These are phyloP conservation scores for Ptychadena robeensis DNA, from an alignment of 2,797 vertebrate genomes.

Conservation along the genomic window DNA sequence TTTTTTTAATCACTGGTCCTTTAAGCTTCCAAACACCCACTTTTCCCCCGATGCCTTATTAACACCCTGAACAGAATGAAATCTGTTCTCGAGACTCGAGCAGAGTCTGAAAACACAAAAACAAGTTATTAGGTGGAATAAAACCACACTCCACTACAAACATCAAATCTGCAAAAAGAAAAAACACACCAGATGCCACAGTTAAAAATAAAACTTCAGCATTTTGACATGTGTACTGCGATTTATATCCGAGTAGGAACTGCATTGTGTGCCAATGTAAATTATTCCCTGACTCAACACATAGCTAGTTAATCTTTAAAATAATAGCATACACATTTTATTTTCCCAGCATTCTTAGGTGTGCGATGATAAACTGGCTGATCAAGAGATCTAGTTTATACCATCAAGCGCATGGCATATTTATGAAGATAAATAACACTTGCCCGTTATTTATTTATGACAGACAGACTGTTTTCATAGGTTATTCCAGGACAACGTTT, in stretches of 20 bases:
- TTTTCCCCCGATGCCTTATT: slow-evolving; percentile 21
- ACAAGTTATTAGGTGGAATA: slow-evolving; percentile 46
- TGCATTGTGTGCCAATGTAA: slow-evolving; percentile 52
- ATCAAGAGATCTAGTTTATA: slow-evolving; percentile 43
- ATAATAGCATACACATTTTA: slow-evolving; percentile 49
- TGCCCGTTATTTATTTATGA: slow-evolving; percentile 32
- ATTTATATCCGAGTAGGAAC: slow-evolving; percentile 41
- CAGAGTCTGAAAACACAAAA: slow-evolving; percentile 41
- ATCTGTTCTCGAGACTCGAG: neutral
- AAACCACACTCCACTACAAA: slow-evolving; percentile 33
- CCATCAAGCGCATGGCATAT: slow-evolving; percentile 39
- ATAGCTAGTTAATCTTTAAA: slow-evolving; percentile 49
- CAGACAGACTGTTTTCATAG: slow-evolving; percentile 16
- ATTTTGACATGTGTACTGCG: slow-evolving; percentile 22
- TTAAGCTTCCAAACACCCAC: slow-evolving; percentile 8
- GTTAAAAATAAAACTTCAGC: slow-evolving; percentile 52
- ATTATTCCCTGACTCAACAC: slow-evolving; percentile 57
- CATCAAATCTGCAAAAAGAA: slow-evolving; percentile 21
- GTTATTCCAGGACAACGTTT: slow-evolving; percentile 43
- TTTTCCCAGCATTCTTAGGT: slow-evolving; percentile 33
- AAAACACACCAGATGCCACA: slow-evolving; percentile 35
- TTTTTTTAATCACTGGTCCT: neutral
- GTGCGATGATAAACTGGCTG: slow-evolving; percentile 48
- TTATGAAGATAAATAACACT: slow-evolving; percentile 54
- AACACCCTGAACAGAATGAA: slow-evolving; percentile 31